A percentile compares a stretch with the other conserved stretches of the same genome.
These are phyloP conservation scores for Alligator sinensis DNA, from an alignment of 2,113 vertebrate species.

Conservation along the genomic window DNA sequence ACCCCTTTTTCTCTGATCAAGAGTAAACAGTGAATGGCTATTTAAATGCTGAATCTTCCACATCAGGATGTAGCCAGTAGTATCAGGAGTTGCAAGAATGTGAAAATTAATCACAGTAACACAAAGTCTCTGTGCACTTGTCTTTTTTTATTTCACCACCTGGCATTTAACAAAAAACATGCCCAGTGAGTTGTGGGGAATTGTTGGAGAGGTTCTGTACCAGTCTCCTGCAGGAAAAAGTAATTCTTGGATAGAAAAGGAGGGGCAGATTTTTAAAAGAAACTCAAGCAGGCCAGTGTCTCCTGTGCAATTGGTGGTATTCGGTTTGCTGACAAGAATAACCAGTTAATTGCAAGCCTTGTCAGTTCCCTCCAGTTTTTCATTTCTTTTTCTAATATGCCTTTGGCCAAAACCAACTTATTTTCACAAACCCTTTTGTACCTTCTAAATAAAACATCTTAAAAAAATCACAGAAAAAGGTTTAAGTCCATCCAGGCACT, in stretches of 20 bases:
- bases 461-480: not conserved
- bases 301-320: not conserved
- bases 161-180: slow-evolving; percentile 66
- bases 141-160: slow-evolving; percentile 69
- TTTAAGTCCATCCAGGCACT: not conserved
- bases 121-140: slow-evolving; percentile 67
- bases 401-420: not conserved
- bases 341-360: not conserved
- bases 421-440: not conserved
- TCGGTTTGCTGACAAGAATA: not conserved
- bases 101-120: slow-evolving; percentile 69
- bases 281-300: not conserved
- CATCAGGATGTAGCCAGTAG: slow-evolving; percentile 17
- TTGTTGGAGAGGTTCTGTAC: not conserved
- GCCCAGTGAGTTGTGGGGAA: slow-evolving; percentile 15
- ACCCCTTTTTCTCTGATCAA: not conserved
- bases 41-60: slow-evolving; percentile 48
- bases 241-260: not conserved
- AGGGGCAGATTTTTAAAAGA: slow-evolving; percentile 10
- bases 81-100: slow-evolving; percentile 32
- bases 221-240: not conserved
- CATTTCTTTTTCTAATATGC: not conserved
- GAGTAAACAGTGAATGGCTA: not conserved
- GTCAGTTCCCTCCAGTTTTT: not conserved
- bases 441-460: not conserved